Base-by-base conservation (phyloP, 2,113 vertebrate species). In the Hypocryptadius cinnamomeus region DNA sequence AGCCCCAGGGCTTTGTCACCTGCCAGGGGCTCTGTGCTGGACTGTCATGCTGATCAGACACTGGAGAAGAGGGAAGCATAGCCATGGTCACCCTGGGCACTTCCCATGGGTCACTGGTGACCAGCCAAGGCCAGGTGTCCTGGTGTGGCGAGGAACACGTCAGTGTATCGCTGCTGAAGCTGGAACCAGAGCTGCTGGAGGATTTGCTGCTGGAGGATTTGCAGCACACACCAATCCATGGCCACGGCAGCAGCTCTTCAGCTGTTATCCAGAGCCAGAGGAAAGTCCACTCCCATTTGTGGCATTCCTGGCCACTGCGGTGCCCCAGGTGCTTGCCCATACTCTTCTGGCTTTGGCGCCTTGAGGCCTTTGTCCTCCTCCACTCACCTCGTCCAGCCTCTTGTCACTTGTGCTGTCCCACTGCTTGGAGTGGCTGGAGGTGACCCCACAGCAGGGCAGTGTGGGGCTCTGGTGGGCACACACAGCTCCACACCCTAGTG, bases 101-200 rank as follows among this genome's bases (percentile, higher is more conserved):
- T n/a, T 69, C 68, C 72, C 31, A 2, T 0, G 37, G 48, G 40
- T 61, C 45, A 44, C 11, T 17, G 70, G 66, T 53, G 61, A 17
- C 17, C 61, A 19, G 76, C 16, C 48, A 17, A 31, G 60, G 24
- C 16, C 0, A 0, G 18, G 17, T 7, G 69, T 87, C 54, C 72
- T 40, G 69, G n/a, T 8, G 11, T 2, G 3, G 12, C 0, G 25
- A 47, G 64, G 48, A 40, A 30, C 73, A n/a, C 0, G 6, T 13
- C 1, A 2, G 25, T 0, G 11, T 10, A 2, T 27, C 2, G 1
- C 61, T 33, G 65, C 6, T 1, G 1, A 30, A 50, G 54, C 37
- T 28, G 57, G 5, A 1, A 3, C 9, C 0, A 1, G 70, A 42
- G 71, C 35, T 4, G 3, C 56, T 13, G 76, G 16, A 64, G 15